A percentile compares a stretch with the other conserved stretches of the same genome.
Conservation (phyloP, 2,888 invertebrate genomes). For the Rhodophaea formosa region DNA sequence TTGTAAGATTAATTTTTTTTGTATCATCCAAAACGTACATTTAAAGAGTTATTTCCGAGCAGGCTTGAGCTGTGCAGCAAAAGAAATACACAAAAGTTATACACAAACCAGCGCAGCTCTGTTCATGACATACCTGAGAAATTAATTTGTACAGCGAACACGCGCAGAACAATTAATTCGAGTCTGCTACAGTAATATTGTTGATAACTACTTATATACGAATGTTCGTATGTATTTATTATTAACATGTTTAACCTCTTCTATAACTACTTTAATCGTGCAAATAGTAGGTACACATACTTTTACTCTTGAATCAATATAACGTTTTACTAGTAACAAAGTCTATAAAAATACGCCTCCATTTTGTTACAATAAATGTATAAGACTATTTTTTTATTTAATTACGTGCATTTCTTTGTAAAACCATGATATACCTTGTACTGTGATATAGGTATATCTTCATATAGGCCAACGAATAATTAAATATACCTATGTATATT, state of each 20-base stretch:
- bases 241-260: no score
- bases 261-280: neutral
- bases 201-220: neutral
- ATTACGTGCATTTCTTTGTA: no score
- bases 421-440: no score
- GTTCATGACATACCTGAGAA: neutral
- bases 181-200: neutral
- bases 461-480: no score
- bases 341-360: no score
- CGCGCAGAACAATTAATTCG: slow-evolving; percentile 8
- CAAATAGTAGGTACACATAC: neutral
- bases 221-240: neutral
- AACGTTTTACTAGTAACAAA: no score
- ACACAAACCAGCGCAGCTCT: neutral
- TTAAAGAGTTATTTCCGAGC: neutral
- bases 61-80: neutral
- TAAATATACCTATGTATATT: no score
- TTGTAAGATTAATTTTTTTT: no score
- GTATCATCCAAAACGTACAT: neutral
- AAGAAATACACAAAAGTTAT: neutral
- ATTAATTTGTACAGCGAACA: slow-evolving; percentile 3
- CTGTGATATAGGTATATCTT: no score
- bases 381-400: no score
- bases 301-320: no score
- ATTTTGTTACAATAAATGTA: no score